Conservation (phyloP, 2,888 invertebrate species). For the Clostera curtula region DNA sequence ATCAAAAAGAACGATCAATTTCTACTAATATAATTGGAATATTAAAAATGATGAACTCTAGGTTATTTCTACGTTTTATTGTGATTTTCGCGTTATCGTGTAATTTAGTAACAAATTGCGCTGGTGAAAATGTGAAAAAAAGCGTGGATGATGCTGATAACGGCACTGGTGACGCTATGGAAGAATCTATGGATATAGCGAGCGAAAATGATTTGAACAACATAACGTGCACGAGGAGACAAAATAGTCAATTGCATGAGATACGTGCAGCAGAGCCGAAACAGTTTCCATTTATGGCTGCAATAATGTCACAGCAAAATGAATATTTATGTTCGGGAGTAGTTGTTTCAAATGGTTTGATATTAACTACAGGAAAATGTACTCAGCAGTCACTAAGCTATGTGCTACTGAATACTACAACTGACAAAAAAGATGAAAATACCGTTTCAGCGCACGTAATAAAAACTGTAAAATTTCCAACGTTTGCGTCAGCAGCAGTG, state of each 20-base stretch:
- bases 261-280: slow-evolving; percentile 35
- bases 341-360: slow-evolving; percentile 49
- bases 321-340: slow-evolving; percentile 57
- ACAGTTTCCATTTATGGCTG: slow-evolving; percentile 59
- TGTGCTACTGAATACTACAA: slow-evolving; percentile 49
- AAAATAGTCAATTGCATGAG: slow-evolving; percentile 51
- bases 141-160: slow-evolving; percentile 54
- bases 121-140: slow-evolving; percentile 49
- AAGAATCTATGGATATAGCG: slow-evolving; percentile 50
- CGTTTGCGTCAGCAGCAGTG: slow-evolving; percentile 32
- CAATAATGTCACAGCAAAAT: slow-evolving; percentile 53
- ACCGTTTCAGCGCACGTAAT: slow-evolving; percentile 38
- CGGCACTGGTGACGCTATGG: slow-evolving; percentile 46
- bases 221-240: slow-evolving; percentile 45
- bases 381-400: slow-evolving; percentile 37
- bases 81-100: slow-evolving; percentile 32
- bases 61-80: slow-evolving; percentile 31
- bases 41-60: slow-evolving; percentile 31
- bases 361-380: slow-evolving; percentile 55
- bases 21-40: slow-evolving; percentile 8
- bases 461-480: slow-evolving; percentile 54
- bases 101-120: slow-evolving; percentile 26
- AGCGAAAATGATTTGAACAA: slow-evolving; percentile 35
- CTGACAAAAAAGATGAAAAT: slow-evolving; percentile 38
- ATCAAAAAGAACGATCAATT: slow-evolving; percentile 39